These are phyloP conservation scores for Sorex maritimensis DNA, from an alignment of 2,797 vertebrate genomes.

Conservation along the genomic window DNA sequence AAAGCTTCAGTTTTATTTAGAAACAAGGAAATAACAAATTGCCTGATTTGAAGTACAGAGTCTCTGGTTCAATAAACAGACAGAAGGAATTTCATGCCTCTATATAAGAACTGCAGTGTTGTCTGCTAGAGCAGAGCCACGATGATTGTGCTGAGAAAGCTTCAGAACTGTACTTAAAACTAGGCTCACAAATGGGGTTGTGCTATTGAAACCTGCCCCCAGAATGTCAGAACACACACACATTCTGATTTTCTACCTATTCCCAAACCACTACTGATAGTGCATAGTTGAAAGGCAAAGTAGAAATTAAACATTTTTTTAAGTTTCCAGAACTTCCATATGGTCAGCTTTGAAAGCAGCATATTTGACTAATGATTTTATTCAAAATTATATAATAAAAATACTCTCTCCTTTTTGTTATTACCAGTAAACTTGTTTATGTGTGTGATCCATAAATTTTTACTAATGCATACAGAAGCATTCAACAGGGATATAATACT, in stretches of 20 bases:
- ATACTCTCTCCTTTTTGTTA: not conserved
- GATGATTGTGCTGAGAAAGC: not conserved
- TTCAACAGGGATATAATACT: too few relatives aligned
- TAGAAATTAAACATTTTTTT: slow-evolving; percentile 38
- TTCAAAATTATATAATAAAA: not conserved
- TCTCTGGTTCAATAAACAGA: slow-evolving; percentile 5
- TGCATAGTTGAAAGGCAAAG: slow-evolving; percentile 10
- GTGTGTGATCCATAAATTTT: not conserved
- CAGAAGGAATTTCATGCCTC: not conserved
- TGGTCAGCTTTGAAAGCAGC: not conserved
- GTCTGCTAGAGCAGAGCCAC: not conserved
- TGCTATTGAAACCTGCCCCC: not conserved
- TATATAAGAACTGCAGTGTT: not conserved
- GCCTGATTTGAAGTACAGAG: not conserved
- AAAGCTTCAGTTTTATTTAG: slow-evolving; percentile 60
- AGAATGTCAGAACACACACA: too few relatives aligned
- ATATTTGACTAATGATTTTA: slow-evolving; percentile 2
- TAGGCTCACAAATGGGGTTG: not conserved
- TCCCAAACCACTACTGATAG: not conserved
- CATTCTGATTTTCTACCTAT: not conserved
- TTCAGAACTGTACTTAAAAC: slow-evolving; percentile 9
- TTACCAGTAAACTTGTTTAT: not conserved
- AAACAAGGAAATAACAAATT: slow-evolving; percentile 37
- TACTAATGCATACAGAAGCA: too few relatives aligned
- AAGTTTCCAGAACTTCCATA: not conserved